Percentiles rank a stretch among this genome's conserved stretches.
Conservation (phyloP, 2,113 vertebrate genomes). For the Phycodurus eques region DNA sequence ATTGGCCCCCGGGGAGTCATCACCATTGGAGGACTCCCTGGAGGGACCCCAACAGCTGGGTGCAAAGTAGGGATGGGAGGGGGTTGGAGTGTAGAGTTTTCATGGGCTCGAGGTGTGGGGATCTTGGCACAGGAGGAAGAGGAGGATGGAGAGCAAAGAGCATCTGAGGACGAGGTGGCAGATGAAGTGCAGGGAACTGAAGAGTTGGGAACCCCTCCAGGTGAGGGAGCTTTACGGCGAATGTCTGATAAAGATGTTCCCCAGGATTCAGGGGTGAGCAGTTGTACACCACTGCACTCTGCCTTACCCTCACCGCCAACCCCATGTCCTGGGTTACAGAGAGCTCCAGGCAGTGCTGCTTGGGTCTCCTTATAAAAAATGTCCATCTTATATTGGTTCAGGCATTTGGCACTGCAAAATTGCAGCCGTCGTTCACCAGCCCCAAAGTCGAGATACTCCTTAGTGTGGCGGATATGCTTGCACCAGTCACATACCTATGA, state of each 20-base stretch:
- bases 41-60: constrained; percentile 86
- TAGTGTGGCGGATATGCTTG: constrained; percentile 99
- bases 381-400: constrained; percentile 99
- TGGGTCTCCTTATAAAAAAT: constrained; percentile 99
- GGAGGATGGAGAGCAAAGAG: constrained; percentile 85
- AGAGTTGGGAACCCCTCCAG: constrained; percentile 75
- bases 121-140: constrained; percentile 84
- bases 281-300: constrained; percentile 88
- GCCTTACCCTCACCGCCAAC: constrained; percentile 84
- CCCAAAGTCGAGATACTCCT: constrained; percentile 99
- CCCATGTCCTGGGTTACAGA: constrained; percentile 86
- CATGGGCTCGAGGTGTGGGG: constrained; percentile 91
- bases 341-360: constrained; percentile 91
- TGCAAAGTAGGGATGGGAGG: constrained; percentile 85
- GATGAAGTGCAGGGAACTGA: constrained; percentile 84
- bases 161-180: constrained; percentile 87
- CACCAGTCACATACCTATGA: constrained; percentile 99
- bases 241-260: constrained; percentile 89
- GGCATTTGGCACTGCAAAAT: constrained; percentile 99
- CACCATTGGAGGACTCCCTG: constrained; percentile 94
- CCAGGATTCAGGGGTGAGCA: constrained; percentile 99
- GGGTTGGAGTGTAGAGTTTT: constrained; percentile 82
- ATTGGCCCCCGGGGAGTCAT: constrained; percentile 97
- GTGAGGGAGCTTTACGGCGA: constrained; percentile 90
- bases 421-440: constrained; percentile 97